Evolutionary conservation across 1,140 invertebrate genomes (phyloP).

Genomic region (Drosophila azteca): DNA sequence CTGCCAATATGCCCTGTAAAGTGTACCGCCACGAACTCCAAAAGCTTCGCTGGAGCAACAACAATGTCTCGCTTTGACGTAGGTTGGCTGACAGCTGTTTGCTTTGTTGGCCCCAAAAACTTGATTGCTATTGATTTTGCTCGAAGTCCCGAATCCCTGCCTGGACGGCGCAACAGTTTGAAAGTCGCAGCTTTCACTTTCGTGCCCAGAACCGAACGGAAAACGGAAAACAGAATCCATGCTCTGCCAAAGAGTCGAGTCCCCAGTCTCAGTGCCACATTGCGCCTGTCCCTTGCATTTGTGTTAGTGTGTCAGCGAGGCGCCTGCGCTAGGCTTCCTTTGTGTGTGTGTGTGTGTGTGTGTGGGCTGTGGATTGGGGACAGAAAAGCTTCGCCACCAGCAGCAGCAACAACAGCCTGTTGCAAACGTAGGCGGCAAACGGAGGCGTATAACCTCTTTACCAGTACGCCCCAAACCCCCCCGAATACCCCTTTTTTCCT

Average conservation of each 20-base stretch:
- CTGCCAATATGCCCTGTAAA: neutral
- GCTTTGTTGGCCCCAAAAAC: conserved; percentile 44
- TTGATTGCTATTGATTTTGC: conserved; percentile 72
- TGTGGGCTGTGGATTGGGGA: neutral
- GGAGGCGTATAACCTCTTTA: neutral
- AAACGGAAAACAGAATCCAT: conserved; percentile 1
- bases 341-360: no score
- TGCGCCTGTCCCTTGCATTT: conserved; percentile 64
- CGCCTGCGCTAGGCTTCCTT: conserved; percentile 55
- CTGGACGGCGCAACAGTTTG: conserved; percentile 68
- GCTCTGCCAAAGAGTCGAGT: neutral
- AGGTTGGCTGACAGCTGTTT: conserved; percentile 75
- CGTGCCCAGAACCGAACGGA: conserved; percentile 44
- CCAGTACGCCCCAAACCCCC: neutral
- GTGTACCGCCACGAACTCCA: neutral
- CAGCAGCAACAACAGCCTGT: conserved; percentile 66
- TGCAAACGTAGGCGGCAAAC: conserved; percentile 50
- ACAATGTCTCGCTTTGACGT: conserved; percentile 59
- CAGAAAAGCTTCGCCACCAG: conserved; percentile 16
- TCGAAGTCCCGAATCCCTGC: conserved; percentile 36
- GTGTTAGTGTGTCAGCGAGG: conserved; percentile 72
- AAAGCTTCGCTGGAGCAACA: conserved; percentile 38
- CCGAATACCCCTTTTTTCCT: conserved; percentile 40
- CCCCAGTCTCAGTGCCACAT: conserved; percentile 15
- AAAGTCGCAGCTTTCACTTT: conserved; percentile 80